These are phyloP conservation scores for Neotoxoptera formosana DNA, from an alignment of 1,140 invertebrate genomes.

Conservation along the genomic window DNA sequence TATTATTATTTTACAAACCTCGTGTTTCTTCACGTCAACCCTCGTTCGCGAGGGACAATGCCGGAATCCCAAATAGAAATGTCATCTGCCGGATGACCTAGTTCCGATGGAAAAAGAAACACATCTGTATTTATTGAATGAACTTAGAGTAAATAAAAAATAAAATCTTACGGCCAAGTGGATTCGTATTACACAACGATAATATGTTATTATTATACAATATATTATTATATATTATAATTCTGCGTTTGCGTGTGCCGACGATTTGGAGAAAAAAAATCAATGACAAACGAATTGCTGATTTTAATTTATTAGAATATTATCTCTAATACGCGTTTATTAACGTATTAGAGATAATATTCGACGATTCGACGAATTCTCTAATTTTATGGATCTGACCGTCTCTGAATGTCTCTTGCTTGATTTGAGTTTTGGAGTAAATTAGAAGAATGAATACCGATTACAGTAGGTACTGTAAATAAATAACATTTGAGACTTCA, in stretches of 20 bases:
- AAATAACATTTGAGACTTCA: neutral
- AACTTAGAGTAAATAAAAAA: neutral
- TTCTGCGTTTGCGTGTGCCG: neutral
- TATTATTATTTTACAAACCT: constrained; percentile 8
- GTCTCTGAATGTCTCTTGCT: neutral
- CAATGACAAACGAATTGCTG: neutral
- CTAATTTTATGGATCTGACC: neutral
- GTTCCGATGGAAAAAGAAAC: neutral
- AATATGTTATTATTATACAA: too few species aligned
- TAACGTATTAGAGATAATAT: too few species aligned
- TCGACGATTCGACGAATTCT: neutral
- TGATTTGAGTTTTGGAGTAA: neutral
- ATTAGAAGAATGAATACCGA: neutral
- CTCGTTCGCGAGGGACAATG: neutral
- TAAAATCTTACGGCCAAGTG: neutral
- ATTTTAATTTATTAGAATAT: neutral
- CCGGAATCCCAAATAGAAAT: neutral
- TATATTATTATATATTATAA: too few species aligned
- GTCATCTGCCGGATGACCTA: constrained; percentile 29
- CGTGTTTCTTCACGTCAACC: constrained; percentile 15
- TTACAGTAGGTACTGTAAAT: neutral
- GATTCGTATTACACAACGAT: neutral
- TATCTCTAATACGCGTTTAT: too few species aligned
- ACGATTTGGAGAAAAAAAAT: neutral
- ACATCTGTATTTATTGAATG: neutral